These are phyloP conservation scores for Lepidocyrtoides sp. DNA, from an alignment of 2,888 invertebrate species.

Conservation along the genomic window DNA sequence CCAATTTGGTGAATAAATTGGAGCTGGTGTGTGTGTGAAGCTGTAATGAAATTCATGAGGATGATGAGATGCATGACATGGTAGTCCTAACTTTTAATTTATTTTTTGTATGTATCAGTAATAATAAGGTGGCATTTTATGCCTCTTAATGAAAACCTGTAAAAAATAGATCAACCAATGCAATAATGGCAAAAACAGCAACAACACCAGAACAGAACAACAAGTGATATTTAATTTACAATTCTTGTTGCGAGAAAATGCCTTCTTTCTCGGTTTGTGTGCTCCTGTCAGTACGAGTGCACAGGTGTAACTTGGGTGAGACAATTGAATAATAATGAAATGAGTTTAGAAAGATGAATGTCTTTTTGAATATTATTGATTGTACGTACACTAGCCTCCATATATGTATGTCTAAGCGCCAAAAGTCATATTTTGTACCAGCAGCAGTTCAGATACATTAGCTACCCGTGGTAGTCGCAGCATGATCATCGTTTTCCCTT, in stretches of 20 bases:
- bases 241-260: slow-evolving; percentile 45
- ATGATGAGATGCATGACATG: slow-evolving; percentile 78
- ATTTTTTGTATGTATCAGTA: slow-evolving; percentile 54
- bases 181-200: slow-evolving; percentile 15
- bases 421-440: too few species aligned
- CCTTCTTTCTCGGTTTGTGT: slow-evolving; percentile 4
- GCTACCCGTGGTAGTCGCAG: not conserved
- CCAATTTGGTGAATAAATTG: slow-evolving; percentile 80
- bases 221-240: slow-evolving; percentile 62
- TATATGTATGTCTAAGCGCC: not conserved
- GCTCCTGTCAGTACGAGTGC: slow-evolving; percentile 26
- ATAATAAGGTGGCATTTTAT: slow-evolving; percentile 78
- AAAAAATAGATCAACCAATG: slow-evolving; percentile 50
- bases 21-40: slow-evolving; percentile 60
- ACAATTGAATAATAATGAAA: slow-evolving; percentile 73
- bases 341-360: slow-evolving; percentile 69
- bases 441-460: too few species aligned
- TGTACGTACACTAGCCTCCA: slow-evolving; percentile 1
- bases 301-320: slow-evolving; percentile 79
- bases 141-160: slow-evolving; percentile 74
- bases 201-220: slow-evolving; percentile 7
- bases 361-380: slow-evolving; percentile 52
- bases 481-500: slow-evolving; percentile 45
- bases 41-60: slow-evolving; percentile 79
- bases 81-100: slow-evolving; percentile 70